A percentile compares a stretch with the other conserved stretches of the same genome.
Evolutionary conservation across 1,140 invertebrate genomes (phyloP).

Genomic region (Whitmania pigra): DNA sequence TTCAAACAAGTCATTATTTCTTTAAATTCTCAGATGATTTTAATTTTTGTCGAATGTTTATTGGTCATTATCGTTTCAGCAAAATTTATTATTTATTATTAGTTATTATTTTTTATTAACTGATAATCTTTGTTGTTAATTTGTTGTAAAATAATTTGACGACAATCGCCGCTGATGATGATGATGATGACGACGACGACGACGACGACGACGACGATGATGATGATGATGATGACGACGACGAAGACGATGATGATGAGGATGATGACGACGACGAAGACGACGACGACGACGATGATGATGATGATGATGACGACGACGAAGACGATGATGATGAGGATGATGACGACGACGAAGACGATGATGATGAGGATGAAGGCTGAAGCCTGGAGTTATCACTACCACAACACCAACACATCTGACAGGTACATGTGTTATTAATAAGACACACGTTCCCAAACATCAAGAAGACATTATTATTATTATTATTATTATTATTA

Average conservation of each 20-base stretch:
- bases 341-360: not conserved
- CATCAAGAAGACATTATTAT: not conserved
- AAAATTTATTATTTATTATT: too few relatives aligned
- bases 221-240: constrained; percentile 4
- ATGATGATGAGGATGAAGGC: not conserved
- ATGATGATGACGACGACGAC: not conserved
- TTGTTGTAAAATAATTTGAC: not conserved
- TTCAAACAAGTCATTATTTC: too few relatives aligned
- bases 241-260: not conserved
- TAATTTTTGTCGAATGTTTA: not conserved
- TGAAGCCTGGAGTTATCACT: not conserved
- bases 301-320: too few relatives aligned
- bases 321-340: too few relatives aligned
- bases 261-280: not conserved
- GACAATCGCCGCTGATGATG: not conserved
- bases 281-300: not conserved
- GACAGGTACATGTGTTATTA: not conserved
- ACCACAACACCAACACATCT: not conserved
- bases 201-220: not conserved
- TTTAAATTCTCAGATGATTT: too few relatives aligned
- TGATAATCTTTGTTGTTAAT: not conserved
- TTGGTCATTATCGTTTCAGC: not conserved
- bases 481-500: constrained; percentile 10
- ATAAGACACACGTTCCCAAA: not conserved
- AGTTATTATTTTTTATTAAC: not conserved